Conservation (phyloP, 2,888 invertebrate genomes). For the Meta bourneti region DNA sequence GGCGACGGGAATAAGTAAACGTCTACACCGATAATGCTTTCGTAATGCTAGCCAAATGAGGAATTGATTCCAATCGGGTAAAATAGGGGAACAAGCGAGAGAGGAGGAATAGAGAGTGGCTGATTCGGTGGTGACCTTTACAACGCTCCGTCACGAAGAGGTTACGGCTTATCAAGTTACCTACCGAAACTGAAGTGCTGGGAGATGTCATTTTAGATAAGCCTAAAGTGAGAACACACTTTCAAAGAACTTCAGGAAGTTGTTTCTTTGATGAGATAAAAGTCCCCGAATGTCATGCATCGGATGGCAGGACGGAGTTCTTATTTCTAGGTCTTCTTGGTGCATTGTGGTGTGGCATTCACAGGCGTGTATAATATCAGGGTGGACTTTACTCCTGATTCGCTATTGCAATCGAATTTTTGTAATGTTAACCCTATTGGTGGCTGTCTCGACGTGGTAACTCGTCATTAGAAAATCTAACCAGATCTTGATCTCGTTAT, state of each 20-base stretch:
- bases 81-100: background rate
- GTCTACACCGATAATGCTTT: background rate
- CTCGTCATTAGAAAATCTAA: too few species aligned
- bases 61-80: background rate
- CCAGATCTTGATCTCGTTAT: too few species aligned
- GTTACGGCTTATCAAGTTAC: constrained; percentile 61
- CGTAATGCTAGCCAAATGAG: constrained; percentile 5
- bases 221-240: constrained; percentile 70
- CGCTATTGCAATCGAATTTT: too few species aligned
- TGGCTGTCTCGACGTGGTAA: too few species aligned
- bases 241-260: constrained; percentile 66
- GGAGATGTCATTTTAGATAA: constrained; percentile 69
- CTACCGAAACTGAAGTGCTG: constrained; percentile 49
- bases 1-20: background rate
- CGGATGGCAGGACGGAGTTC: too few species aligned
- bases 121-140: constrained; percentile 30
- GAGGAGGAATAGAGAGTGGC: background rate
- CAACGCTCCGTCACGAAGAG: constrained; percentile 37
- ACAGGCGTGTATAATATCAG: too few species aligned
- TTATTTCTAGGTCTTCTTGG: too few species aligned
- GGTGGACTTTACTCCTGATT: too few species aligned
- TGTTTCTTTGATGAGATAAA: constrained; percentile 44
- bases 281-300: constrained; percentile 1
- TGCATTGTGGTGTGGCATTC: too few species aligned
- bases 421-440: too few species aligned